Evolutionary conservation across 2,797 vertebrate species (phyloP).

Genomic region (Lateolabrax maculatus): DNA sequence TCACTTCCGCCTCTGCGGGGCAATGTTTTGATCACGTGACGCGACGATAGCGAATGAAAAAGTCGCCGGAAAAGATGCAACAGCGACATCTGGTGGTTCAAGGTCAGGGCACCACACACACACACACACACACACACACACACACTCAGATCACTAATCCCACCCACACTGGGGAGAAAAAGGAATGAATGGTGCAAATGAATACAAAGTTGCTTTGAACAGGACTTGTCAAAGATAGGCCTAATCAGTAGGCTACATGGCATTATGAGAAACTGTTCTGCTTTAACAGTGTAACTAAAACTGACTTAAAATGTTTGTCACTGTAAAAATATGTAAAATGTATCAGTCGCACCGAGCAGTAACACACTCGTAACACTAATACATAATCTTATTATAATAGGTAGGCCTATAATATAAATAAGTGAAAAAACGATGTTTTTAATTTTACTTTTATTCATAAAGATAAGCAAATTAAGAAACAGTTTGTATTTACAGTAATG

Average conservation of each 20-base stretch:
- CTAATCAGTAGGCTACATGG: neutral
- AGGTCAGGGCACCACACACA: fast-evolving
- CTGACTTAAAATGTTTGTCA: neutral
- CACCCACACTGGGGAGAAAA: neutral
- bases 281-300: neutral
- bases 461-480: constrained; percentile 67
- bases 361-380: neutral
- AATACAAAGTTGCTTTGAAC: neutral
- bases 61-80: neutral
- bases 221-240: neutral
- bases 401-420: neutral
- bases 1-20: constrained; percentile 13
- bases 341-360: neutral
- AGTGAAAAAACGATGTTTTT: neutral
- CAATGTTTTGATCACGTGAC: constrained; percentile 69
- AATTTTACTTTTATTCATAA: constrained; percentile 70
- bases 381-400: neutral
- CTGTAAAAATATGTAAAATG: neutral
- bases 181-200: neutral
- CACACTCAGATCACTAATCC: neutral
- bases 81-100: constrained; percentile 52
- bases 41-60: neutral
- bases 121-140: too few species aligned
- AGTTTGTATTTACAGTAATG: constrained; percentile 73
- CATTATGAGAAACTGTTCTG: neutral